Conservation (phyloP, 2,113 vertebrate genomes). For the Salvator merianae region DNA sequence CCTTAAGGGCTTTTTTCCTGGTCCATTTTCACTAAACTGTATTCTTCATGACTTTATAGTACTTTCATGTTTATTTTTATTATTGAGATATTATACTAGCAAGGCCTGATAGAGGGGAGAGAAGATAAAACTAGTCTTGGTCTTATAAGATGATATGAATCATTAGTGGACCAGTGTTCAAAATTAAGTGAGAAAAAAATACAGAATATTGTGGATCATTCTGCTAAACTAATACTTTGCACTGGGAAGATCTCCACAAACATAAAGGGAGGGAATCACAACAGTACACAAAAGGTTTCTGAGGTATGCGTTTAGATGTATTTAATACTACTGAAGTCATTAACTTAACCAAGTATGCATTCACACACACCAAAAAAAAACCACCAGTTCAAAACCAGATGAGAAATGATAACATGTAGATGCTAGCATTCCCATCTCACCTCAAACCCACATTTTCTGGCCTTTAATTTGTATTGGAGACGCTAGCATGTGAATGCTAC, state of each 20-base stretch:
- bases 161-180: not conserved
- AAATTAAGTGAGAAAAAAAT: constrained; percentile 2
- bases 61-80: constrained; percentile 39
- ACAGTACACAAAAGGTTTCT: not conserved
- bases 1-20: constrained; percentile 35
- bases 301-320: not conserved
- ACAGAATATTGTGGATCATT: not conserved
- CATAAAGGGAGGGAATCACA: not conserved
- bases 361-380: too few relatives aligned
- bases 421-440: too few relatives aligned
- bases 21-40: constrained; percentile 36
- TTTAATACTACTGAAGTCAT: not conserved
- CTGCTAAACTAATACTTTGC: not conserved
- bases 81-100: constrained; percentile 51
- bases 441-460: too few relatives aligned
- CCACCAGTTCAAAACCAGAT: too few relatives aligned
- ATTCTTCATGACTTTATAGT: constrained; percentile 34
- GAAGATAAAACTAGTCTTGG: constrained; percentile 56
- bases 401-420: too few relatives aligned
- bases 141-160: not conserved
- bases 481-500: too few relatives aligned
- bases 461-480: too few relatives aligned
- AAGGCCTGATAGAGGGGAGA: constrained; percentile 25
- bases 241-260: not conserved
- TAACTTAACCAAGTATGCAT: not conserved